These are phyloP conservation scores for Chamaea fasciata DNA, from an alignment of 2,113 vertebrate species.

Conservation along the genomic window DNA sequence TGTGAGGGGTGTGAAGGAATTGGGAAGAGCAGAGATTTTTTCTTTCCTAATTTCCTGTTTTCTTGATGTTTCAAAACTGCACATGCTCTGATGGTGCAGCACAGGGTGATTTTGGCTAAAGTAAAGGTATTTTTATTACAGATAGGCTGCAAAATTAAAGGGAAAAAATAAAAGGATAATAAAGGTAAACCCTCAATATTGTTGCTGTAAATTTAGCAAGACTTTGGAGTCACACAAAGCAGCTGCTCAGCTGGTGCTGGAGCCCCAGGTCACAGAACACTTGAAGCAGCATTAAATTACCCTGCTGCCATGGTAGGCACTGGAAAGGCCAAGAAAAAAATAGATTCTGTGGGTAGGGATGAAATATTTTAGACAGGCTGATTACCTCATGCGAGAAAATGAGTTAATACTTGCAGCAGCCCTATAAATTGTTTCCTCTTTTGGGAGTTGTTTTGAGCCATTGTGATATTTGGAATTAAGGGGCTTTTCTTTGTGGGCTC, in stretches of 20 bases:
- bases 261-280: background rate
- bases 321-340: background rate
- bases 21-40: background rate
- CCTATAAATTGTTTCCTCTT: background rate
- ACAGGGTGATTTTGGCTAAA: background rate
- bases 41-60: background rate
- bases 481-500: background rate
- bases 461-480: background rate
- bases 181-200: background rate
- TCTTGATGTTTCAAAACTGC: background rate
- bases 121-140: background rate
- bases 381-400: slow-evolving; percentile 10
- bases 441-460: accelerated
- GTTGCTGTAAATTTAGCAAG: background rate
- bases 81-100: background rate
- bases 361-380: background rate
- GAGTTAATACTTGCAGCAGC: background rate
- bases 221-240: background rate
- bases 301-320: background rate
- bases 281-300: background rate
- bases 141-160: background rate
- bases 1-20: background rate
- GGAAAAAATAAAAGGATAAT: background rate
- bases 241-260: background rate
- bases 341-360: background rate